Percentiles rank a stretch among this genome's conserved stretches.
phyloP scores from a whole-genome alignment of 2,113 vertebrate species.

The Ivindomyrus marchei region DNA sequence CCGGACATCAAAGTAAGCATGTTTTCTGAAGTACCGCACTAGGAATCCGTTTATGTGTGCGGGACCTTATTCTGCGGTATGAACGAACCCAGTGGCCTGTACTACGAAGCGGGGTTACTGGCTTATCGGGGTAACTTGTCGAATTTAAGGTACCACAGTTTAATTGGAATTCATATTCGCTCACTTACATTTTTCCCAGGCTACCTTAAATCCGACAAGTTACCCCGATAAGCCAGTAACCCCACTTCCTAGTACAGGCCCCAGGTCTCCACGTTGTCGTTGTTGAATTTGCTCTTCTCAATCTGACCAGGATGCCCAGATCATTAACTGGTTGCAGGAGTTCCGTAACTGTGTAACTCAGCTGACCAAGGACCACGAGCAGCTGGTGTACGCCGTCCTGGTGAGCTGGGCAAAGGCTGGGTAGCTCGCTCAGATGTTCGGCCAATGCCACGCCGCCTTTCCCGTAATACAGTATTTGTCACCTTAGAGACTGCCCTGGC shows the following conservation, averaged over 20 bases:
- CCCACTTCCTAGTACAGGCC: too few species aligned
- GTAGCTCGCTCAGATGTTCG: neutral
- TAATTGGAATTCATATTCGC: too few species aligned
- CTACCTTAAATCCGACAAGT: too few species aligned
- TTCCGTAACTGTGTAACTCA: constrained; percentile 72
- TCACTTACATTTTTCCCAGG: too few species aligned
- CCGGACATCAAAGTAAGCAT: constrained; percentile 85
- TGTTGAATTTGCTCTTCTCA: neutral
- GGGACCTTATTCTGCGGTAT: neutral
- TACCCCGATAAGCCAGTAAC: too few species aligned
- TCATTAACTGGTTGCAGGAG: constrained; percentile 89
- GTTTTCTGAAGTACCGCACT: neutral
- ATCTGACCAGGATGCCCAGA: constrained; percentile 77
- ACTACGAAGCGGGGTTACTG: too few species aligned
- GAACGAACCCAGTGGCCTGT: too few species aligned
- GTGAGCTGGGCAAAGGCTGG: constrained; percentile 56
- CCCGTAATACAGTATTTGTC: neutral
- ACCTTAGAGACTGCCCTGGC: constrained; percentile 76
- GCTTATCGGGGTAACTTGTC: too few species aligned
- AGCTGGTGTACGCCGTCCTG: constrained; percentile 76
- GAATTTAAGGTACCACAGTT: too few species aligned
- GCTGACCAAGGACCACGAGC: constrained; percentile 84
- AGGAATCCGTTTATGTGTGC: neutral
- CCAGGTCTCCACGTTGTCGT: neutral
- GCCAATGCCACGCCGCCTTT: neutral